These are phyloP conservation scores for Drosophila varians DNA, from an alignment of 1,140 invertebrate genomes.

Conservation along the genomic window DNA sequence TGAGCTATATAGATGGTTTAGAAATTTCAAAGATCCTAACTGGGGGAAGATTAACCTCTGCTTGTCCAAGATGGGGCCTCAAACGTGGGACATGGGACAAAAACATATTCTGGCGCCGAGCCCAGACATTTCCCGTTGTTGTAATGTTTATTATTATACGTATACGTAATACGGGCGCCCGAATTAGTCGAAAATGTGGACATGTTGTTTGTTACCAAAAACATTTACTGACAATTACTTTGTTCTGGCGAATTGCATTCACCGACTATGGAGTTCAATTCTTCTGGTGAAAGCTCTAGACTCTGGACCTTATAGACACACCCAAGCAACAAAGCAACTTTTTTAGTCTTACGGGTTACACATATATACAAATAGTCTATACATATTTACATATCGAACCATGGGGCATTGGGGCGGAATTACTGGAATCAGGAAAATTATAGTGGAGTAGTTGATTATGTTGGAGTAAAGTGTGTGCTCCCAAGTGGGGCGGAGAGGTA, in stretches of 20 bases:
- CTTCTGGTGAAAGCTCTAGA: no score
- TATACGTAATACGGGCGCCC: conserved; percentile 72
- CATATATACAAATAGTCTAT: conserved; percentile 19
- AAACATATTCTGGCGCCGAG: conserved; percentile 69
- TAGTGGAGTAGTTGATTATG: conserved; percentile 22
- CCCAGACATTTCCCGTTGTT: conserved; percentile 70
- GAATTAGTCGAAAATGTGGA: conserved; percentile 14
- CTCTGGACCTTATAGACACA: no score
- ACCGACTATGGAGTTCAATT: neutral
- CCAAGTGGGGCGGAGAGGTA: neutral
- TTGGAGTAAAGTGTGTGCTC: conserved; percentile 31
- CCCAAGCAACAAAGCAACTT: conserved; percentile 10
- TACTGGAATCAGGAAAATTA: conserved; percentile 57
- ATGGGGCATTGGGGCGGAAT: conserved; percentile 21
- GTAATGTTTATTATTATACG: conserved; percentile 71
- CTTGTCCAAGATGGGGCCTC: neutral
- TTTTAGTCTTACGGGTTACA: conserved; percentile 10
- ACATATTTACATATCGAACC: conserved; percentile 56
- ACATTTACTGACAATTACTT: conserved; percentile 38
- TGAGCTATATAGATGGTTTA: neutral
- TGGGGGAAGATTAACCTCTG: neutral
- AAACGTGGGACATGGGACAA: conserved; percentile 22
- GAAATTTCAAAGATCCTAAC: neutral
- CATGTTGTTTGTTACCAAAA: conserved; percentile 28
- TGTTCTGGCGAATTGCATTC: neutral